Evolutionary conservation across 2,113 vertebrate species (phyloP), one percentile per base, ranked within the genome.

Genomic region (Lepus americanus): DNA sequence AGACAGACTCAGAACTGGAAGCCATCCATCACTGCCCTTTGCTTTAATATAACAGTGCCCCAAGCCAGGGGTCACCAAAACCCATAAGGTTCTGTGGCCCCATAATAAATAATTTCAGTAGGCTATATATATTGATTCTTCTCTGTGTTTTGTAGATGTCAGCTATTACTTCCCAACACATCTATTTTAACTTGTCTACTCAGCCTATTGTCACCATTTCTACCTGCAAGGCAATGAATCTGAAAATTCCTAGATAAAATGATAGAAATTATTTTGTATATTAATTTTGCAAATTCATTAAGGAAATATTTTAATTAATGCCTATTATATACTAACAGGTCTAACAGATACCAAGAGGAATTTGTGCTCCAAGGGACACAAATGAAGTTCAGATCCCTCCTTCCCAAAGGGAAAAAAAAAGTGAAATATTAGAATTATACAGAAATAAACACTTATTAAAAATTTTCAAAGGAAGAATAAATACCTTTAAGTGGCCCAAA

Each of bases 301-400:
- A 87, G 59, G n/a, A 92, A 95, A 64, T 94, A 89, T 55, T 94
- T 63, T 64, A 3, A 44, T n/a, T 78, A 67, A 86, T 2, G 2
- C 19, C 7, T 27, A 89, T 2, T 61, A 55, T 51, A 82, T n/a
- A 51, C 33, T 88, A 72, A 94, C 16, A 88, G 36, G 4, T 5
- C 22, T 36, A 7, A 39, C 20, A 44, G 55, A 3, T 61, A 87
- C 17, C 53, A 92, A 90, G n/a, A 95, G 55, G 22, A 86, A 76
- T 76, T 51, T 84, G 19, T 17, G 9, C 29, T 89, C 95, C 31
- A 23, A 83, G 25, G 70, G 73, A 90, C 14, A 87, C 4, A 95
- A 2, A 72, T 10, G 9, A 87, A 79, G 7, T 14, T 72, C 22
- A 76, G 89, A 87, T 90, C 14, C 27, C 20, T 23, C 7, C 23